Evolutionary conservation across 2,113 vertebrate genomes (phyloP).

Genomic region (Platysternon megacephalum): DNA sequence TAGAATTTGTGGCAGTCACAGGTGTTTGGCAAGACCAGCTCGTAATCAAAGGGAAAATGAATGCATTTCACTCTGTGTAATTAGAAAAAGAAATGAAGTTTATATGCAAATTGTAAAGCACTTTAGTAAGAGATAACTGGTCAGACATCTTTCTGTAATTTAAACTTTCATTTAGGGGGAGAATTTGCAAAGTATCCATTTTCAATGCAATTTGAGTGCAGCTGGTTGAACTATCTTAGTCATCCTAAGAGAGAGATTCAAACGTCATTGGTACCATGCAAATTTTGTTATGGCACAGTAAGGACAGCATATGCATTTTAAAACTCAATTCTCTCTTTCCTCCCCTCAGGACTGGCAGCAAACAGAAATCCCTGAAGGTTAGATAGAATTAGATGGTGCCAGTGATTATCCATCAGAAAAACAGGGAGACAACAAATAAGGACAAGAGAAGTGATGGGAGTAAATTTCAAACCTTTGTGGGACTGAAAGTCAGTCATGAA

Average conservation of each 20-base stretch:
- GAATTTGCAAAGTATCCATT: conserved; percentile 77
- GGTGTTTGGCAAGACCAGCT: conserved; percentile 82
- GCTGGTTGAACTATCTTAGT: conserved; percentile 74
- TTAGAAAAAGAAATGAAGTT: conserved; percentile 85
- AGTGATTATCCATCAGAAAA: background rate
- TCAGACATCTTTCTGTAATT: conserved; percentile 79
- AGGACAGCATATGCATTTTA: conserved; percentile 70
- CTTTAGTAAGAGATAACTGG: conserved; percentile 77
- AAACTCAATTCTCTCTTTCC: conserved; percentile 41
- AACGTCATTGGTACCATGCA: conserved; percentile 67
- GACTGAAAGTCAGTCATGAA: background rate
- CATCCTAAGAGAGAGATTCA: conserved; percentile 75
- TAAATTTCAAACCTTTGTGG: background rate
- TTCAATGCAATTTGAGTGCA: conserved; percentile 77
- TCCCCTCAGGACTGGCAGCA: background rate
- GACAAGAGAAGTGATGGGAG: background rate
- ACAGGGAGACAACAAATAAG: background rate
- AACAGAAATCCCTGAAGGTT: conserved; percentile 36
- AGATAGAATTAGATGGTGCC: background rate
- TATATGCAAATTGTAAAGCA: conserved; percentile 82
- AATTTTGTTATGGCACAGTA: conserved; percentile 60
- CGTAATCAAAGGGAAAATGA: conserved; percentile 82
- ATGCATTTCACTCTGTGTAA: conserved; percentile 81
- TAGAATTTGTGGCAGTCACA: conserved; percentile 84
- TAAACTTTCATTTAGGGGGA: conserved; percentile 78